Base-by-base conservation (phyloP, 2,797 vertebrate species). In the Australoheros facetus region DNA sequence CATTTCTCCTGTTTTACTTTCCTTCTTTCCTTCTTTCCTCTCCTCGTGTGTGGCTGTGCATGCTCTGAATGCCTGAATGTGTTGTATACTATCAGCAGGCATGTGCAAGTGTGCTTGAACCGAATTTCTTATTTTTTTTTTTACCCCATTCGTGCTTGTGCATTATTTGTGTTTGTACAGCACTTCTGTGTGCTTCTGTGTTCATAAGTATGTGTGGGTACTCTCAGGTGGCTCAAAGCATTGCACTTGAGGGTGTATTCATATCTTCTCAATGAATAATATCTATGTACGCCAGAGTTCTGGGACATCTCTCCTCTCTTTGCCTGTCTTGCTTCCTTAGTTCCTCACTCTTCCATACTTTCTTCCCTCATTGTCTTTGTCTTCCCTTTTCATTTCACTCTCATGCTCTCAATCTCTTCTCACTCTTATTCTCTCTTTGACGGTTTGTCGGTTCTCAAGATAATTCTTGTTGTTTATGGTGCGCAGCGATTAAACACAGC, bases 181-280 rank as follows among this genome's bases (percentile, higher is more conserved):
- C 32, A 32, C 39, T 21, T 48, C 2, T 39, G 77, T 78, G 21
- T 30, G n/a, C 69, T 45, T 73, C 64, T 73, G 4, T 62, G 37
- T 74, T 73, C 73, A 39, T 82, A 19, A 54, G 13, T 74, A 70
- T 17, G 26, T 87, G 62, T 85, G 81, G 86, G 70, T 80, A 77
- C 58, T 90, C 90, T 91, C 87, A 86, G 87, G 87, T 88, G 90
- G 78, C 85, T 92, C 73, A 84, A 81, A 86, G 85, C 75, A 56
- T 71, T 73, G 78, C 82, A 85, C 86, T 89, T 85, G 79, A 86
- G 87, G 79, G 62, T 83, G 84, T 85, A 87, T 89, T 91, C 75
- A 81, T 83, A 79, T 85, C 75, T 80, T 86, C 75, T 75, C 85
- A 62, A 56, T 91, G 88, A 93, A 92, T 91, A 83, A 86, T 92